Conservation (phyloP, 2,797 vertebrate genomes). For the Chelon labrosus region DNA sequence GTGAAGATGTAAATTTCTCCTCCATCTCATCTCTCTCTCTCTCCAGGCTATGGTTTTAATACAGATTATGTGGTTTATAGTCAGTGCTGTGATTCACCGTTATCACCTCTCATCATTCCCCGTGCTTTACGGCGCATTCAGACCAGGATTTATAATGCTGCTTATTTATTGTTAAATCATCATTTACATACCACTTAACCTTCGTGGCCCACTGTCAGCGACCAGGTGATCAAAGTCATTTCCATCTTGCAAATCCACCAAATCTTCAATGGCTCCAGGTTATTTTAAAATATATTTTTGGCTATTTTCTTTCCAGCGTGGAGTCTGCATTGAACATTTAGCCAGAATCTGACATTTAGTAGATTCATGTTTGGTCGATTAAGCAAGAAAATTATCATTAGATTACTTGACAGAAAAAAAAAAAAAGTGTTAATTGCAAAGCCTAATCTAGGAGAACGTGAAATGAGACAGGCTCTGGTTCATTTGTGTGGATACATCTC, state of each 20-base stretch:
- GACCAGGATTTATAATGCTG: conserved; percentile 16
- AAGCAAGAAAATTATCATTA: not conserved
- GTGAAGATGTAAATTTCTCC: conserved; percentile 56
- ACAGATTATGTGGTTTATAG: conserved; percentile 43
- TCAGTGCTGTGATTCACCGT: conserved; percentile 40
- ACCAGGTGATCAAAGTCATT: not conserved
- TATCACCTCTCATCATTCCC: conserved; percentile 32
- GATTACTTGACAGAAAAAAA: too few relatives aligned
- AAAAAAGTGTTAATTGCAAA: too few relatives aligned
- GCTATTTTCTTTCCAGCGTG: not conserved
- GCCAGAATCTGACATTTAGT: too few relatives aligned
- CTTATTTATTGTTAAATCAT: conserved; percentile 36
- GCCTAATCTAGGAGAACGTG: too few relatives aligned
- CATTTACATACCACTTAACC: conserved; percentile 42
- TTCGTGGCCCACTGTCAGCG: not conserved
- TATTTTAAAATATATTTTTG: not conserved
- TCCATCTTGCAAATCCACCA: too few relatives aligned
- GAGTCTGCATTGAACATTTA: too few relatives aligned
- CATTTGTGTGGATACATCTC: too few relatives aligned
- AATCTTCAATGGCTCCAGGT: too few relatives aligned
- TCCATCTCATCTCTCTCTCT: conserved; percentile 8
- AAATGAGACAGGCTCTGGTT: too few relatives aligned
- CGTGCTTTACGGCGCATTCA: conserved; percentile 27
- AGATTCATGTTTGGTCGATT: not conserved
- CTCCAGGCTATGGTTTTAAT: conserved; percentile 24